Evolutionary conservation across 2,797 vertebrate species (phyloP), one percentile per base, ranked within the genome.

Genomic region (Halcyon smyrnensis): DNA sequence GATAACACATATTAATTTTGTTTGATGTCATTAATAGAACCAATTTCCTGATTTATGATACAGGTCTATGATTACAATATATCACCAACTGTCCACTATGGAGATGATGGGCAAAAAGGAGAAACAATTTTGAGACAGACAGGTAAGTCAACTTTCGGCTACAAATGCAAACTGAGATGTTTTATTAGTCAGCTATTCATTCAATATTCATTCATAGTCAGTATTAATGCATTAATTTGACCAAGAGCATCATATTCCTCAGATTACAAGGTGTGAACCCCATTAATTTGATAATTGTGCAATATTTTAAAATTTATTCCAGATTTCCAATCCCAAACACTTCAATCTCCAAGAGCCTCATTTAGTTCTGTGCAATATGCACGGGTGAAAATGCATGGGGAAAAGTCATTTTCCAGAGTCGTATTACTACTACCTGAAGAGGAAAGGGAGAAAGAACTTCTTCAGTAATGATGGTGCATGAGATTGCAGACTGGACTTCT

Each of bases 71-170:
- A 87, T 57, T 86, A 65, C 30, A 81, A 9, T 62, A 59, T 90
- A 23, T 64, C 17, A 68, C 37, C 12, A 24, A 16, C 41, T 0
- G 0, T 34, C 25, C 51, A 63, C 19, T 41, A 48, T 0, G 2
- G 12, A 21, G 23, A 82, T 11, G 17, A 43, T 73, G 5, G n/a
- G 36, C 23, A 73, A 93, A 90, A 93, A 71, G 6, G 11, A 89
- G 41, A 82, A 92, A 73, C 6, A 28, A 34, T n/a, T 82, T 64
- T 54, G 27, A 84, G 41, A 75, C 0, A 60, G 39, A 53, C 27
- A 59, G 7, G 7, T 24, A 57, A 62, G 21, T 50, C 25, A 75
- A 27, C 9, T 36, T 77, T 48, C 51, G 32, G 21, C 34, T 81
- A 37, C 20, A 78, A 78, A 75, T 51, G 16, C 28, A n/a, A 86